Evolutionary conservation across 2,113 vertebrate species (phyloP), one percentile per base, ranked within the genome.

Genomic region (Meriones unguiculatus): DNA sequence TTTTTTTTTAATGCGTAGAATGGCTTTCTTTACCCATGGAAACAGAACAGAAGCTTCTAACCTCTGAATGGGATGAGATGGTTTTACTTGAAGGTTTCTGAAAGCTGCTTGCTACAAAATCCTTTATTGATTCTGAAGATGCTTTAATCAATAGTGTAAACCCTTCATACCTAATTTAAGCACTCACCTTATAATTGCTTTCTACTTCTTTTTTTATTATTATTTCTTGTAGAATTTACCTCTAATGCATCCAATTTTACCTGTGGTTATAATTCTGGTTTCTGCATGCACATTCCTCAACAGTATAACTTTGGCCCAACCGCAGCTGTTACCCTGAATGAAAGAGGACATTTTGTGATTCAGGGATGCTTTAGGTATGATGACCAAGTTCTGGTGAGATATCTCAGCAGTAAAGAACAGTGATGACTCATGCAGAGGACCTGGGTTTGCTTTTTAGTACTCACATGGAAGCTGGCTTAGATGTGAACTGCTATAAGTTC

Each of bases 111-210:
- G 72, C 75, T 95, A 73, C 94, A 97, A 98, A 98, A 20, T 94
- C 94, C 93, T 22, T 67, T 97, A 98, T 98, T 98, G 98, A 98
- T 98, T 98, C 95, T 95, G 65, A 96, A 98, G 98, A 97, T 81
- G 81, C 89, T 69, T 97, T 98, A 97, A 98, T 98, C 98, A 98
- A 98, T 98, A 98, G n/a, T 95, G 22, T 78, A 94, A 91, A 97
- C 93, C 97, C 94, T 98, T 98, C 95, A 97, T 97, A 95, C n/a
- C 93, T 89, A 76, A 46, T 93, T 96, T 96, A 98, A 97, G 77
- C 93, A 72, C 78, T 97, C 95, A 81, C 22, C 22, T 94, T 85
- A 25, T 81, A 90, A 87, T 65, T 78, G 88, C 96, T 92, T 96
- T 96, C 97, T 96, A 57, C 77, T 73, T 96, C 24, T 82, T 95